These are phyloP conservation scores for Phragmatobia fuliginosa DNA, from an alignment of 2,888 invertebrate genomes.

Conservation along the genomic window DNA sequence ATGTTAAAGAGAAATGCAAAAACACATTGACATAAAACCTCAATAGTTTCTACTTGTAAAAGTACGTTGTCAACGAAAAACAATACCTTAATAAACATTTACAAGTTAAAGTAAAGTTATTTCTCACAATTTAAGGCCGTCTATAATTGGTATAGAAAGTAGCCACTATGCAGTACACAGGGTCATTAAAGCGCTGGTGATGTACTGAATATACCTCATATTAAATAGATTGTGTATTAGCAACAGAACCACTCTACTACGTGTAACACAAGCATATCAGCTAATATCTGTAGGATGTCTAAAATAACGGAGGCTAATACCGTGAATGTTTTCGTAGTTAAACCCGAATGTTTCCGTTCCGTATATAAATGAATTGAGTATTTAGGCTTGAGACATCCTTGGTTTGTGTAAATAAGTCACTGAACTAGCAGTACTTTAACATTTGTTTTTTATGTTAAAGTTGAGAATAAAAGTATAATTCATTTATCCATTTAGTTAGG, in stretches of 20 bases:
- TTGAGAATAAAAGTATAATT: too few relatives aligned
- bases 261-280: conserved; percentile 17
- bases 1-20: not conserved
- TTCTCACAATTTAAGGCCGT: conserved; percentile 9
- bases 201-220: conserved; percentile 15
- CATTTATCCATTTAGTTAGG: too few relatives aligned
- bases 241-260: conserved; percentile 32
- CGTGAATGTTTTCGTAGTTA: conserved; percentile 34
- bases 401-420: too few relatives aligned
- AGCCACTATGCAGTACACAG: not conserved
- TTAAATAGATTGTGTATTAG: conserved; percentile 42
- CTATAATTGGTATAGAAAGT: not conserved
- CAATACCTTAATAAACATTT: conserved; percentile 19
- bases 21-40: conserved; percentile 6
- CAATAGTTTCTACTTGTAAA: conserved; percentile 8
- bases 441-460: too few relatives aligned
- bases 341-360: conserved; percentile 20
- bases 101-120: not conserved
- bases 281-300: conserved; percentile 31
- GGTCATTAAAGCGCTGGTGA: conserved; percentile 28
- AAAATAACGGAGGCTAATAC: conserved; percentile 28
- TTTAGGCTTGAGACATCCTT: too few relatives aligned
- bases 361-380: not conserved
- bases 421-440: too few relatives aligned
- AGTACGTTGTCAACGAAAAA: not conserved